phyloP scores from a whole-genome alignment of 2,113 vertebrate genomes.

The Saccopteryx bilineata region DNA sequence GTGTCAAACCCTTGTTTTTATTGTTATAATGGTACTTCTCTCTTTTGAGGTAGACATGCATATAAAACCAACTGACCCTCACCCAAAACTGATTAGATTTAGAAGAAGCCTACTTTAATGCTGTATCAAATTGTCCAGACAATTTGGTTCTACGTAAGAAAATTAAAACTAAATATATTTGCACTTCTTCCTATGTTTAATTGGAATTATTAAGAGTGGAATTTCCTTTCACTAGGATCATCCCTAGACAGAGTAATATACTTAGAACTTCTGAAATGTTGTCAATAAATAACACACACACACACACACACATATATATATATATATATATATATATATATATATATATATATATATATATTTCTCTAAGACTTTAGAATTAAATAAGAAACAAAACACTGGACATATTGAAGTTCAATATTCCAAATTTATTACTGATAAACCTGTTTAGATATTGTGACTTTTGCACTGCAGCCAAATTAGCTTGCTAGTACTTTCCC shows the following conservation, averaged over 20 bases:
- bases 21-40: neutral
- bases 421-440: neutral
- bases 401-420: neutral
- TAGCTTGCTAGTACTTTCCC: neutral
- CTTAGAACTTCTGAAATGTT: neutral
- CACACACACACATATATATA: no score
- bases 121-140: neutral
- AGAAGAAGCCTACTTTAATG: neutral
- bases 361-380: neutral
- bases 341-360: neutral
- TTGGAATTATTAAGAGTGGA: neutral
- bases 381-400: neutral
- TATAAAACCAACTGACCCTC: neutral
- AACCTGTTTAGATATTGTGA: neutral
- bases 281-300: neutral
- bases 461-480: neutral
- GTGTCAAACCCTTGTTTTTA: neutral
- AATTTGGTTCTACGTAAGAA: neutral
- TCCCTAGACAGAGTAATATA: neutral
- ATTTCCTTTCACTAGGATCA: neutral
- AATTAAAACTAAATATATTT: neutral
- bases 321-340: no score
- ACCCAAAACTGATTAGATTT: neutral
- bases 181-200: neutral
- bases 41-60: neutral